Base-by-base conservation (phyloP, 2,797 vertebrate species). In the Erithacus rubecula region DNA sequence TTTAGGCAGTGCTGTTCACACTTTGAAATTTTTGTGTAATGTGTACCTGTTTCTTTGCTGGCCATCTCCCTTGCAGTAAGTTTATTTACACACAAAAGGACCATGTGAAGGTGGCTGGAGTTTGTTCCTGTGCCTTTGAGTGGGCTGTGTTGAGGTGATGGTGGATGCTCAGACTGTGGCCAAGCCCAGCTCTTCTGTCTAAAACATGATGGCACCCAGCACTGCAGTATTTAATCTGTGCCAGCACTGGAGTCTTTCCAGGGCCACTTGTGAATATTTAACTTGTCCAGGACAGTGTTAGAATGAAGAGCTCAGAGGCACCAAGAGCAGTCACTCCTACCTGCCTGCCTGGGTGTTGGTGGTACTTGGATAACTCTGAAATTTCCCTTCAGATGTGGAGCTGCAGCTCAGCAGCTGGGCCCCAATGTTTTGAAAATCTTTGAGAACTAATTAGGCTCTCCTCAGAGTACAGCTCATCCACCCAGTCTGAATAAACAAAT, bases 401-500 rank as follows among this genome's bases (percentile, higher is more conserved):
- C 39, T 78, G 60, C 72, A 74, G 94, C 69, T 92, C 90, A 90
- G 90, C 95, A 96, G 90, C 94, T 95, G 95, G 87, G 89, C 84
- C 87, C 90, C 84, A 24, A 4, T 72, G 93, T 89, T 96, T 67
- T 82, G 80, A 94, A 95, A 91, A 87, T 96, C 94, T 96, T 96
- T 34, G 90, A 74, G 92, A 94, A 87, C 84, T 94, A 95, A 96
- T 96, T 95, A 96, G 94, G 68, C 32, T 93, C 43, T 94, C 93
- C 93, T 95, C 83, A 60, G 96, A 93, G 90, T 87, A 67, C 23
- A 47, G 82, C 93, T 96, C 83, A 95, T 85, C 93, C 85, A 90
- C 74, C 70, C 89, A 87, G 93, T 78, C 96, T 96, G 94, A 92
- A 92, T 95, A 96, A 96, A 96, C 95, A 96, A 97, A 95, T 96